These are phyloP conservation scores for Theonella swinhoei DNA, from an alignment of 37 sponge, comb jelly and placozoan species.

Conservation along the genomic window DNA sequence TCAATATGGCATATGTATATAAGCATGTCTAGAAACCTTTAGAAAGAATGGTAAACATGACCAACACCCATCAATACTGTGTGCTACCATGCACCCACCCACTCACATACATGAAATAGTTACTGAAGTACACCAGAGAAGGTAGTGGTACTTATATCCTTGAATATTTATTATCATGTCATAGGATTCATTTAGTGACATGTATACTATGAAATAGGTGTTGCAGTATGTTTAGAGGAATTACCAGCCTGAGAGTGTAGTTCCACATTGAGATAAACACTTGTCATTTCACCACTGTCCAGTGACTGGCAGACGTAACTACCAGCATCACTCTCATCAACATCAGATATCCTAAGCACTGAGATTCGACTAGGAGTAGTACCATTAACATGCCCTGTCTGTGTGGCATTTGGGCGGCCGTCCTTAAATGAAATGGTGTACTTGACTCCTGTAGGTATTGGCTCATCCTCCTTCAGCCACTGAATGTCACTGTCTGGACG, in stretches of 20 bases:
- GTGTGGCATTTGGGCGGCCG: constrained; percentile 4
- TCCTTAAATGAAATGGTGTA: neutral
- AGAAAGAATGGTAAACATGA: neutral
- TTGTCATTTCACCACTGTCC: neutral
- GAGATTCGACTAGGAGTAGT: constrained; percentile 4
- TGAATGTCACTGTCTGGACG: constrained; percentile 16
- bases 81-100: no score
- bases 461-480: constrained; percentile 17
- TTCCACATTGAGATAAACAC: neutral
- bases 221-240: no score
- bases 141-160: no score
- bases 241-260: no score
- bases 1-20: no score
- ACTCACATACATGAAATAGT: no score
- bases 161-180: no score
- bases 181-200: no score
- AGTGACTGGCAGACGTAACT: constrained; percentile 13
- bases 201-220: no score
- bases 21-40: no score
- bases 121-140: no score
- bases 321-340: constrained; percentile 4
- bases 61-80: neutral
- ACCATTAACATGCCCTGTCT: neutral
- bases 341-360: neutral
- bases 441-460: neutral